A percentile compares a stretch with the other conserved stretches of the same genome.
Conservation (phyloP, 2,113 vertebrate species). For the Lynx canadensis region DNA sequence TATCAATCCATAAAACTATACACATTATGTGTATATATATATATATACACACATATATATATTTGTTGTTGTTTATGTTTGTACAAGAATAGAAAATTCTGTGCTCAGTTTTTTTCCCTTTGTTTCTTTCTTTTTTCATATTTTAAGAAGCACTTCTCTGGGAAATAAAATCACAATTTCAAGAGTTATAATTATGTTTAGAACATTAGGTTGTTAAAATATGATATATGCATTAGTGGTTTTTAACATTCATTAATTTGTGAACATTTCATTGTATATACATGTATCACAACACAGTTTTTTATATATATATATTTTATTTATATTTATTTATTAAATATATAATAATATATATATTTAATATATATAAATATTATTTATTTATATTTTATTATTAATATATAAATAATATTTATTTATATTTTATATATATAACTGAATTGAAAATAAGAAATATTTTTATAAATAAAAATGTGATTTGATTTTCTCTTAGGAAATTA, state of each 20-base stretch:
- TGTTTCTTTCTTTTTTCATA: background rate
- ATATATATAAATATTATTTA: no score
- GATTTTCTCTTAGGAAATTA: background rate
- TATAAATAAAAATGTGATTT: background rate
- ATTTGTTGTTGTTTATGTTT: background rate
- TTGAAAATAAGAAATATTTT: background rate
- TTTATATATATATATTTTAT: background rate
- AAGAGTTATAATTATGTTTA: background rate
- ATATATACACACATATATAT: background rate
- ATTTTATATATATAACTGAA: background rate
- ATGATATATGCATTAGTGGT: background rate
- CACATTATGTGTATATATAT: background rate
- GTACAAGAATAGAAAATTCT: background rate
- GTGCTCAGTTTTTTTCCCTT: background rate
- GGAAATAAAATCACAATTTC: background rate
- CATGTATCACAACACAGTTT: background rate
- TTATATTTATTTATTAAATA: no score
- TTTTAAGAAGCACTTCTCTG: background rate
- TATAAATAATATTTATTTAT: no score
- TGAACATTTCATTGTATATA: background rate
- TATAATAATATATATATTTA: no score
- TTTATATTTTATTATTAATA: no score
- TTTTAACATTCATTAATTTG: background rate
- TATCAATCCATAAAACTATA: background rate
- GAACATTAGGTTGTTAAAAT: background rate